These are phyloP conservation scores for Vespertilio murinus DNA, from an alignment of 2,797 vertebrate genomes.

Conservation along the genomic window DNA sequence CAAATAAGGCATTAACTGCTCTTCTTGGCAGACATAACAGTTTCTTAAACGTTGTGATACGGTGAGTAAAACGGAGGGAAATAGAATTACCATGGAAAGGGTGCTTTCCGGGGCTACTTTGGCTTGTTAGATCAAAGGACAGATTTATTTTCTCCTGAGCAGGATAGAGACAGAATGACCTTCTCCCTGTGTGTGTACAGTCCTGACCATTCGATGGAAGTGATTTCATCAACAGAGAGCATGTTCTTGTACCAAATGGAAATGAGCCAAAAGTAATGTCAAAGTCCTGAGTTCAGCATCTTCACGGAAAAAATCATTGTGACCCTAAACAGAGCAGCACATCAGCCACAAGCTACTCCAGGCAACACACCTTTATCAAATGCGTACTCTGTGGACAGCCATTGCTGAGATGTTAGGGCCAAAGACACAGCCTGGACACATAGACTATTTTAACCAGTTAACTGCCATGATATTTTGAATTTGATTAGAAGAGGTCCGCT, in stretches of 20 bases:
- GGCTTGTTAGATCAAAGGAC: conserved; percentile 63
- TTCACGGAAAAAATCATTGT: not conserved
- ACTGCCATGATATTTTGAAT: no score
- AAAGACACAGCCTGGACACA: not conserved
- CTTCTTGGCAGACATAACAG: conserved; percentile 50
- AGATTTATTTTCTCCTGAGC: conserved; percentile 55
- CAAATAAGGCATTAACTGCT: conserved; percentile 56
- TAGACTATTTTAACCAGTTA: not conserved
- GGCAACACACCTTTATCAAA: not conserved
- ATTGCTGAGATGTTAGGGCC: not conserved
- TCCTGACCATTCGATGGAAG: conserved; percentile 54
- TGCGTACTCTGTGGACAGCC: not conserved
- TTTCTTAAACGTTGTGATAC: conserved; percentile 42
- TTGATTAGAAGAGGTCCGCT: no score
- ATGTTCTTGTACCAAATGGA: conserved; percentile 22
- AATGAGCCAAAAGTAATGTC: conserved; percentile 57
- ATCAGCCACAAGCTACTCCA: not conserved
- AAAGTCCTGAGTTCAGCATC: conserved; percentile 16
- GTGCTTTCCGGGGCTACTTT: conserved; percentile 23
- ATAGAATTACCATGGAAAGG: conserved; percentile 54
- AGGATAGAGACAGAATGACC: conserved; percentile 52
- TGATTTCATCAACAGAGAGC: conserved; percentile 64
- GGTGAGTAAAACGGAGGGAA: conserved; percentile 58
- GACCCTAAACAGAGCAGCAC: not conserved
- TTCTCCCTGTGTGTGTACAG: conserved; percentile 42